A percentile compares a stretch with the other conserved stretches of the same genome.
These are phyloP conservation scores for Phanerotoma sp. DNA, from an alignment of 2,888 invertebrate species.

Conservation along the genomic window DNA sequence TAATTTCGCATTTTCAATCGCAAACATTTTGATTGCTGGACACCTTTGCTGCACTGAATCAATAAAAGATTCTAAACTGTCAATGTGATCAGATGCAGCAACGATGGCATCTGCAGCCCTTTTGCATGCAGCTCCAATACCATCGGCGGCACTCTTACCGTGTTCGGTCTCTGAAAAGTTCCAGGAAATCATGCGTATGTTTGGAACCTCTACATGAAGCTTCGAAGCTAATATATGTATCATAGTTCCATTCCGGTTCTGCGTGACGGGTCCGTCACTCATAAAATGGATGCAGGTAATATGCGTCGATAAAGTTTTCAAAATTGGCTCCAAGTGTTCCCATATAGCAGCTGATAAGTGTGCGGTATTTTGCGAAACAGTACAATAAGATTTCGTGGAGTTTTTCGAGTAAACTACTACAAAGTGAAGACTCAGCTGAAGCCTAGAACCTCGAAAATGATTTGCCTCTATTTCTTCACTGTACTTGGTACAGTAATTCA, in stretches of 20 bases:
- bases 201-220: slow-evolving; percentile 26
- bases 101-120: background rate
- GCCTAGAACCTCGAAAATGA: slow-evolving; percentile 48
- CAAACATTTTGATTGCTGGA: background rate
- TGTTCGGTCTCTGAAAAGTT: background rate
- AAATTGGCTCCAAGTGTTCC: slow-evolving; percentile 48
- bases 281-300: background rate
- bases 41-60: slow-evolving; percentile 2
- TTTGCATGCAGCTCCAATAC: background rate
- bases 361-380: slow-evolving; percentile 42
- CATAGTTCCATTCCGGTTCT: slow-evolving; percentile 31
- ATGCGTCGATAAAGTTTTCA: slow-evolving; percentile 24
- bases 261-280: background rate
- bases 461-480: slow-evolving; percentile 47
- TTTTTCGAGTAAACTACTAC: slow-evolving; percentile 44
- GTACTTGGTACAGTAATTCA: slow-evolving; percentile 49
- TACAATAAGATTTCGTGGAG: slow-evolving; percentile 31
- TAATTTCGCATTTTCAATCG: slow-evolving; percentile 3
- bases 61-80: background rate
- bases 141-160: background rate
- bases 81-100: slow-evolving; percentile 16
- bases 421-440: slow-evolving; percentile 49
- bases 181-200: slow-evolving; percentile 25
- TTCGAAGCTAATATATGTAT: slow-evolving; percentile 43
- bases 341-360: slow-evolving; percentile 53